phyloP scores from a whole-genome alignment of 2,888 invertebrate genomes.

The Apotomis capreana region DNA sequence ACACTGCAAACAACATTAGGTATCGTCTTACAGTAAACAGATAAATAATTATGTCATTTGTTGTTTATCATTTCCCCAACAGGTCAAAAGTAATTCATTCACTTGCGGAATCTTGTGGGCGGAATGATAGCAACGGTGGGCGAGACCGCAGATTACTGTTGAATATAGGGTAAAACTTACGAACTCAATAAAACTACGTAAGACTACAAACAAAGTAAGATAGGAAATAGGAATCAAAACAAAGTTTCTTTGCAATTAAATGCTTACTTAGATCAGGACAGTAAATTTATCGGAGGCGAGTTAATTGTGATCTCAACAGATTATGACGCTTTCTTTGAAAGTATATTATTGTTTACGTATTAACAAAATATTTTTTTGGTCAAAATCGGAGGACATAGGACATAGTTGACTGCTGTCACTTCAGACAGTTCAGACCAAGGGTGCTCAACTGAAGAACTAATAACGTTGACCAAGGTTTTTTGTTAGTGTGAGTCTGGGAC shows the following conservation, averaged over 20 bases:
- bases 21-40: slow-evolving; percentile 48
- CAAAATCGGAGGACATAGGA: background rate
- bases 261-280: background rate
- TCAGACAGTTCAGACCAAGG: too few species aligned
- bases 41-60: slow-evolving; percentile 56
- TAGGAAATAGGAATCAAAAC: slow-evolving; percentile 39
- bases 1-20: slow-evolving; percentile 30
- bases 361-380: slow-evolving; percentile 17
- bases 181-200: slow-evolving; percentile 14
- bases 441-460: too few species aligned
- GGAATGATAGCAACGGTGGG: slow-evolving; percentile 40
- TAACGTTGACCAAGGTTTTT: too few species aligned
- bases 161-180: slow-evolving; percentile 16
- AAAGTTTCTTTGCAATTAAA: background rate
- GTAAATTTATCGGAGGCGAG: background rate
- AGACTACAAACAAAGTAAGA: slow-evolving; percentile 30
- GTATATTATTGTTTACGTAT: slow-evolving; percentile 31
- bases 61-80: slow-evolving; percentile 54
- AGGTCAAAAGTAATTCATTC: slow-evolving; percentile 59
- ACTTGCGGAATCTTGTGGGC: slow-evolving; percentile 48
- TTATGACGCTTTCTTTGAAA: background rate
- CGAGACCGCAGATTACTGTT: slow-evolving; percentile 21
- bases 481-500: too few species aligned
- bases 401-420: slow-evolving; percentile 15
- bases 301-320: background rate